Conservation (phyloP, 1,140 invertebrate species). For the Calephelis nemesis region DNA sequence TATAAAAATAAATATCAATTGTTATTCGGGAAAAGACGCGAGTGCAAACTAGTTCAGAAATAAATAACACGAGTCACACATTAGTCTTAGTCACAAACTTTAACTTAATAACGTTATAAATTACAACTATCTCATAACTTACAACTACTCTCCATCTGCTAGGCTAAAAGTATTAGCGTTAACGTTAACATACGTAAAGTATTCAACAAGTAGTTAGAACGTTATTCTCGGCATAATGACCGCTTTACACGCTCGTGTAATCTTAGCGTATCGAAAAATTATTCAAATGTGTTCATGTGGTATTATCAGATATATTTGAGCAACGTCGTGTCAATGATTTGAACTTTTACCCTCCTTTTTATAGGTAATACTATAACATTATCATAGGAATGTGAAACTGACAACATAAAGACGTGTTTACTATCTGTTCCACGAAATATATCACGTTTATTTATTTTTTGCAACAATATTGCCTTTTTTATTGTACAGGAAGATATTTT, state of each 20-base stretch:
- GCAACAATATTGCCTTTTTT: too few relatives aligned
- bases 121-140: too few relatives aligned
- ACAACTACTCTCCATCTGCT: too few relatives aligned
- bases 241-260: slow-evolving; percentile 36
- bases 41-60: too few relatives aligned
- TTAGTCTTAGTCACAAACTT: too few relatives aligned
- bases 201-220: slow-evolving; percentile 32
- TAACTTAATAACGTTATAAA: too few relatives aligned
- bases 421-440: too few relatives aligned
- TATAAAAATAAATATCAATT: too few relatives aligned
- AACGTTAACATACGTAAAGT: neutral
- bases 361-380: slow-evolving; percentile 60
- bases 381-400: slow-evolving; percentile 54
- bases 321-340: slow-evolving; percentile 45
- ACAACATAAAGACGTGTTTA: slow-evolving; percentile 12
- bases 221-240: slow-evolving; percentile 45
- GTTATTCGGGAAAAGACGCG: too few relatives aligned
- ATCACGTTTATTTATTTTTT: too few relatives aligned
- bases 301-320: slow-evolving; percentile 43
- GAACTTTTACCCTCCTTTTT: slow-evolving; percentile 69
- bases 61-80: too few relatives aligned
- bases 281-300: slow-evolving; percentile 60
- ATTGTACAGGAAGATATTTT: too few relatives aligned
- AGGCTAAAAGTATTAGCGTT: neutral
- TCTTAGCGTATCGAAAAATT: slow-evolving; percentile 57